A percentile compares a stretch with the other conserved stretches of the same genome.
Evolutionary conservation across 2,113 vertebrate genomes (phyloP).

Genomic region (Phrynocephalus versicolor): DNA sequence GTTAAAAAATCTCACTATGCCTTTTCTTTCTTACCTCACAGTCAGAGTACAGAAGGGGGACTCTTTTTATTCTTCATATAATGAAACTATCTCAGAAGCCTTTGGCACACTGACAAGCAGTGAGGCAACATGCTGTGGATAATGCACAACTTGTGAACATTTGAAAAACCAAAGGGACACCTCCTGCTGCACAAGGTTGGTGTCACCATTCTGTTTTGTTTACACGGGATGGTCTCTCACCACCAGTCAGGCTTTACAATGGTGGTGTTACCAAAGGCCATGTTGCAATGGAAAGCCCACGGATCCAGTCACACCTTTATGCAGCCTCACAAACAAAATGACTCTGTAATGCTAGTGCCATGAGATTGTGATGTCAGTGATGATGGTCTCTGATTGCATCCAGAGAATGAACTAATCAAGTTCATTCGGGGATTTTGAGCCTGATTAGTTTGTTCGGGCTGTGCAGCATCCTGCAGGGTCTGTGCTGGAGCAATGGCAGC

Average conservation of each 20-base stretch:
- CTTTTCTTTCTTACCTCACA: not conserved
- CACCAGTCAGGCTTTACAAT: not conserved
- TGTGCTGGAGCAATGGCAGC: no score
- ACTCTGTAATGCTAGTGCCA: no score
- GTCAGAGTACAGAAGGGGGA: not conserved
- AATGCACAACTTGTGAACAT: not conserved
- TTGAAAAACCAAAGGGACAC: not conserved
- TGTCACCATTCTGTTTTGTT: not conserved
- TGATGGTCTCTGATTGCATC: no score
- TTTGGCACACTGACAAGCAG: slow-evolving; percentile 15
- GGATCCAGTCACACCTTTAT: no score
- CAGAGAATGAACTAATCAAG: no score
- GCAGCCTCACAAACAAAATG: no score
- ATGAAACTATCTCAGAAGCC: slow-evolving; percentile 25
- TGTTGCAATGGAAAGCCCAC: no score
- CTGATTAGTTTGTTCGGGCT: no score
- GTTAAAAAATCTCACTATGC: not conserved
- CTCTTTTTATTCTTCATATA: slow-evolving; percentile 15
- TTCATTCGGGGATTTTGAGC: no score
- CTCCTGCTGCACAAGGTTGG: not conserved
- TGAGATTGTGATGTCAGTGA: no score
- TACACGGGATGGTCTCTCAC: not conserved
- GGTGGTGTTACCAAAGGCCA: not conserved
- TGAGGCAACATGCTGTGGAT: not conserved
- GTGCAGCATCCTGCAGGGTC: no score